A percentile compares a stretch with the other conserved stretches of the same genome.
Conservation (phyloP, 35 echinoderm and acorn worm genomes). For the Diadema setosum region DNA sequence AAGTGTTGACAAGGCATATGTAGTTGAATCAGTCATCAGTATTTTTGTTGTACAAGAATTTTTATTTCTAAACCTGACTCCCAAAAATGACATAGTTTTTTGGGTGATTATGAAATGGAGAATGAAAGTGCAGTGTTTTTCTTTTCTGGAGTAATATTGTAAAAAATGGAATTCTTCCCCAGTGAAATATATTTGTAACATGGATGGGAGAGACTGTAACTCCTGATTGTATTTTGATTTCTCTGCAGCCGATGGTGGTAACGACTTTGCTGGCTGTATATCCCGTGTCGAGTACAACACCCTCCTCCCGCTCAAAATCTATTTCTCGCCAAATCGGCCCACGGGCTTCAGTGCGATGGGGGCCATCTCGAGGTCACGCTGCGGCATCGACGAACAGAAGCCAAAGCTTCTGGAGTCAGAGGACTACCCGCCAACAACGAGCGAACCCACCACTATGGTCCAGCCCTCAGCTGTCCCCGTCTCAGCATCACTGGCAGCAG, state of each 20-base stretch:
- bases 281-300: conserved; percentile 74
- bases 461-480: not conserved
- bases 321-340: conserved; percentile 20
- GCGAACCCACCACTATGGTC: not conserved
- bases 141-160: not conserved
- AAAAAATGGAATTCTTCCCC: not conserved
- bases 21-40: no score
- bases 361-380: conserved; percentile 49
- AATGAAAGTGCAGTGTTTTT: not conserved
- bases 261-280: conserved; percentile 74
- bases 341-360: conserved; percentile 25
- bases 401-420: conserved; percentile 10
- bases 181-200: not conserved
- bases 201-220: not conserved
- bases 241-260: not conserved
- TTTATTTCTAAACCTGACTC: not conserved
- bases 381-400: conserved; percentile 42
- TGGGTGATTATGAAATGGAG: not conserved
- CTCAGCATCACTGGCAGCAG: conserved; percentile 15
- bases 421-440: not conserved
- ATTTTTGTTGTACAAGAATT: no score
- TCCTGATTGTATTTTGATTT: no score
- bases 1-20: not conserved
- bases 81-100: not conserved
- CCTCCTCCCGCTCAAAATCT: conserved; percentile 60